Evolutionary conservation across 2,797 vertebrate species (phyloP), one percentile per base, ranked within the genome.

Genomic region (Melanogrammus aeglefinus): DNA sequence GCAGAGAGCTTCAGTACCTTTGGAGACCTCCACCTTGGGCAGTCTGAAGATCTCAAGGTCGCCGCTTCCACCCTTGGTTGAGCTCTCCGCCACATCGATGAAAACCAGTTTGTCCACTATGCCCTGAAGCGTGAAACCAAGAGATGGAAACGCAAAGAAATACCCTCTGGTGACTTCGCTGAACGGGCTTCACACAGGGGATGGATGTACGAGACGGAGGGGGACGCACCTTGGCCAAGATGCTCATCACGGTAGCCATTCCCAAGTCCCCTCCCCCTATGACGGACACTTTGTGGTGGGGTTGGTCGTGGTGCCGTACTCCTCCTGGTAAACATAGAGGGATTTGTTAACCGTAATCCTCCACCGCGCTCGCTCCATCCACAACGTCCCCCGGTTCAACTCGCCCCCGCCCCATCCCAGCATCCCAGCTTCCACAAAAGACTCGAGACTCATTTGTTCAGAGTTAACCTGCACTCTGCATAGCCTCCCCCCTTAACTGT

Each of bases 181-280:
- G n/a, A 27, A 10, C n/a, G 24, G 63, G n/a, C 63, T 9, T 24
- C 63, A 2, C 24, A 66, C n/a, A 24, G n/a, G 24, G 7, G 8
- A 27, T 27, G n/a, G n/a, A 10, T 8, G 3, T 9, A 9, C 24
- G 1, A n/a, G 51, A 21, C 51, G 8, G 51, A 1, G 31, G 47
- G 3, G 5, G 57, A 57, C 66, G 84, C 84, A 98, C 98, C 94
- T 98, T 99, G 69, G 97, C 94, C 89, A 96, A 93, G 89, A 98
- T 92, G 81, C 97, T 95, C 92, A 99, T 88, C 16, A 95, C 94
- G 77, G 96, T 93, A 1, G 97, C 97, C 91, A 97, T 93, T 39
- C 97, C 97, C 80, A 99, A 88, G 81, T 99, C 97, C 84, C 98
- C 98, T 85, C 94, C 95, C 76, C 98, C 98, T 80, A 98, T 93